These are phyloP conservation scores for Bucorvus abyssinicus DNA, from an alignment of 2,797 vertebrate genomes.

Conservation along the genomic window DNA sequence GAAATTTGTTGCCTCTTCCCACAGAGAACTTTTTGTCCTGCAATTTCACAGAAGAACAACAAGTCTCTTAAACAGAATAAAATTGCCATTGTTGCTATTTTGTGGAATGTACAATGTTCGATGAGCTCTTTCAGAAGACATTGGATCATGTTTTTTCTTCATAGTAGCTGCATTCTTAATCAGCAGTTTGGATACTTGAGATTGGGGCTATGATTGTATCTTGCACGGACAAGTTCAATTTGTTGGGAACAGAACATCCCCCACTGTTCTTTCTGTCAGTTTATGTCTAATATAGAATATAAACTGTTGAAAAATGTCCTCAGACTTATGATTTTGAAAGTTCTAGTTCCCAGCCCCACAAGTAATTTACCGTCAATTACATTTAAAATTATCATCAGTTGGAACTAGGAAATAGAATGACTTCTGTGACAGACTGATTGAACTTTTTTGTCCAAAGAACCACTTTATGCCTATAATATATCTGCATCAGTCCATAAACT, in stretches of 20 bases:
- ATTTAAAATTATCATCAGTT: background rate
- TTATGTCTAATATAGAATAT: background rate
- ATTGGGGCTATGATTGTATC: background rate
- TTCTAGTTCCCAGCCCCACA: background rate
- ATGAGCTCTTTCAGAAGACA: background rate
- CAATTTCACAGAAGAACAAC: background rate
- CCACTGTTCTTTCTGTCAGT: background rate
- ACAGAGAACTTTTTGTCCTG: background rate
- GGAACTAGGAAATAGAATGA: background rate
- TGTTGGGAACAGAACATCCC: background rate
- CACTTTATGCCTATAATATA: background rate
- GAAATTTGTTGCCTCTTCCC: background rate
- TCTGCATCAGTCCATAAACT: constrained; percentile 9
- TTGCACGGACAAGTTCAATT: background rate
- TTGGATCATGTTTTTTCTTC: background rate
- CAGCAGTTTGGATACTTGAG: background rate
- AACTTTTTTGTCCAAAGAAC: constrained; percentile 43
- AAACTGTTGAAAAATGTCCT: background rate
- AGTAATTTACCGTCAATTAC: constrained; percentile 7
- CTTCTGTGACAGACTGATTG: background rate
- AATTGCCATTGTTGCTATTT: background rate
- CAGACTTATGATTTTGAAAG: background rate
- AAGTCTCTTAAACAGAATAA: background rate
- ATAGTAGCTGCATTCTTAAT: background rate
- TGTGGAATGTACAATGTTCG: background rate